A percentile compares a stretch with the other conserved stretches of the same genome.
Conservation (phyloP, 2,888 invertebrate species). For the Hypomecis punctinalis region DNA sequence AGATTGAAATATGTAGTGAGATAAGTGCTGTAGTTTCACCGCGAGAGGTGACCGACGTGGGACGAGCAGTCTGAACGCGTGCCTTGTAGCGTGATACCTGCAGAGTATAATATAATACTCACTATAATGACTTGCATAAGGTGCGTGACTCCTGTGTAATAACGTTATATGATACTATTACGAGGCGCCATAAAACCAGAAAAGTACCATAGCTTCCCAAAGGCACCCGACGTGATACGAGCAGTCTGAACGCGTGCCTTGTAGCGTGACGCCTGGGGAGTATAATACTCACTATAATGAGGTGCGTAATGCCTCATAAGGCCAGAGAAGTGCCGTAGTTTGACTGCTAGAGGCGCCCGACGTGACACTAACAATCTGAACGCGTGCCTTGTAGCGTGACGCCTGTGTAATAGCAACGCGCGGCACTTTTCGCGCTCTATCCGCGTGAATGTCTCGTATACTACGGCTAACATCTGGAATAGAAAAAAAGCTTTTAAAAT, state of each 20-base stretch:
- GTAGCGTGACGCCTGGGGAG: slow-evolving; percentile 91
- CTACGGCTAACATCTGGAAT: slow-evolving; percentile 92
- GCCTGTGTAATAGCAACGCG: slow-evolving; percentile 91
- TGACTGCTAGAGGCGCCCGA: slow-evolving; percentile 88
- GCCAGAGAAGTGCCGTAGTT: slow-evolving; percentile 91
- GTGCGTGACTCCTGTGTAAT: too few species aligned
- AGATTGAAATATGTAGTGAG: too few species aligned
- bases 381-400: slow-evolving; percentile 92
- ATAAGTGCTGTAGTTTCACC: slow-evolving; percentile 90
- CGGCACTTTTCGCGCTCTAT: slow-evolving; percentile 94
- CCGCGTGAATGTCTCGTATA: slow-evolving; percentile 94
- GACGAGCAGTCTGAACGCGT: slow-evolving; percentile 92
- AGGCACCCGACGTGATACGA: slow-evolving; percentile 91
- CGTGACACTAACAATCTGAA: slow-evolving; percentile 92
- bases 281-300: slow-evolving; percentile 77
- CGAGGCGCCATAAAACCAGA: slow-evolving; percentile 92
- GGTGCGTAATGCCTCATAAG: slow-evolving; percentile 92
- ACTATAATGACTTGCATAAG: slow-evolving; percentile 89
- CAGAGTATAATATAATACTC: too few species aligned
- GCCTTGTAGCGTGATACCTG: slow-evolving; percentile 91
- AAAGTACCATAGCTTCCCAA: slow-evolving; percentile 90
- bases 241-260: slow-evolving; percentile 91
- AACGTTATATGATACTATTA: too few species aligned
- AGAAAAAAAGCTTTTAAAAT: slow-evolving; percentile 22
- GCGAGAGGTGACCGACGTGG: slow-evolving; percentile 89